Evolutionary conservation across 2,888 invertebrate genomes (phyloP).

Genomic region (Torymus auratus): DNA sequence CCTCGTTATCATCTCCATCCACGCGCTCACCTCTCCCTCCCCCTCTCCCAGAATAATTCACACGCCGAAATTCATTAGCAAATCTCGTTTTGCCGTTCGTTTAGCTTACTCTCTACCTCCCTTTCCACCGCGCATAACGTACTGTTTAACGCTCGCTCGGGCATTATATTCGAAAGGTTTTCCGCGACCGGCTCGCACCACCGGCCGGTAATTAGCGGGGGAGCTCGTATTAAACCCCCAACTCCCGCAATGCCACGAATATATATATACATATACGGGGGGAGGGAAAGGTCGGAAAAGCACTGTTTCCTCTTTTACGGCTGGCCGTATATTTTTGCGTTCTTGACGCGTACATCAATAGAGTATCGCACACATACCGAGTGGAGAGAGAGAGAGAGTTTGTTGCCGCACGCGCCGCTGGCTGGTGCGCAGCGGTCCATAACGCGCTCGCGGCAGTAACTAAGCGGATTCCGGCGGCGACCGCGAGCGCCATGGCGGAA

Average conservation of each 20-base stretch:
- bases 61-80: constrained; percentile 43
- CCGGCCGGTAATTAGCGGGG: constrained; percentile 46
- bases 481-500: constrained; percentile 61
- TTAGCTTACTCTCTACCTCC: background rate
- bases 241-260: too few relatives aligned
- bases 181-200: background rate
- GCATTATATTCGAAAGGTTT: constrained; percentile 49
- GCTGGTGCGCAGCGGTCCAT: constrained; percentile 65
- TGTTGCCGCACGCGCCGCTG: constrained; percentile 60
- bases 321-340: constrained; percentile 45
- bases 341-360: constrained; percentile 55
- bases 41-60: background rate
- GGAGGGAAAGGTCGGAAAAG: constrained; percentile 45
- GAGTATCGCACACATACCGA: constrained; percentile 33
- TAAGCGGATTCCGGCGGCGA: constrained; percentile 73
- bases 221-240: background rate
- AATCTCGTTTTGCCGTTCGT: constrained; percentile 43
- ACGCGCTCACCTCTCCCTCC: background rate
- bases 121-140: constrained; percentile 31
- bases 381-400: background rate
- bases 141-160: constrained; percentile 30
- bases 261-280: background rate
- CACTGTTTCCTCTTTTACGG: constrained; percentile 53
- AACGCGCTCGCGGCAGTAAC: constrained; percentile 73
- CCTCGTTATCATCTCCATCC: constrained; percentile 32